Base-by-base conservation (phyloP, 2,888 invertebrate species). In the Schizaphis graminum region DNA sequence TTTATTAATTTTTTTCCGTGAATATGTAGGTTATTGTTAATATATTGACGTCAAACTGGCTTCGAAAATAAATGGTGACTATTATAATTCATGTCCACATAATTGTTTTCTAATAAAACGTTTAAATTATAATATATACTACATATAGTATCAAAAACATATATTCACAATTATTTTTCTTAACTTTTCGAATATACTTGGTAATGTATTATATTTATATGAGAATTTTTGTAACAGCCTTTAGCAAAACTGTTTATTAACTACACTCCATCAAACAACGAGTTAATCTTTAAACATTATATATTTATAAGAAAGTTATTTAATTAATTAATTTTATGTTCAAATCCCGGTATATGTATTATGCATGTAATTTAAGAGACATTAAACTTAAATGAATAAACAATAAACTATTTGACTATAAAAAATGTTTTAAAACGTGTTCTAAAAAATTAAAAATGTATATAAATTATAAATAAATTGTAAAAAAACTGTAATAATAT, bases 41-140 rank as follows among this genome's bases (percentile, higher is more conserved):
- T 67, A 67, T 21, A 67, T 67, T 67, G n/a, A 67, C 28, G 44
- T 61, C 44, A 47, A 89, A 44, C 57, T 41, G n/a, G 16, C 57
- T 44, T 88, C 44, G 16, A 84, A 91, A 84, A 44, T 84, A 91
- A 77, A 41, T 16, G 53, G 53, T 53, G 53, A 53, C 53, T 84
- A 28, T 47, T 85, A 41, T 41, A 10, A 44, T 49, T 8, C n/a
- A 49, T 8, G 24, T 7, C n/a, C 57, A 61, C 16, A 35, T 28
- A 84, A 13, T 91, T 61, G 35, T 77, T 91, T 53, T 88, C 53
- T 53, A 26, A 67, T 67, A 67, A 67, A 67, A 67, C 35, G 67
- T 35, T 67, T 67, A 67, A 67, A 35, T 67, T 67, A 67, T 53
- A 5, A 67, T 53, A 5, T 53, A 53, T 21, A 21, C 21, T 53